phyloP scores from a whole-genome alignment of 2,888 invertebrate species.

The Epinotia nisella region DNA sequence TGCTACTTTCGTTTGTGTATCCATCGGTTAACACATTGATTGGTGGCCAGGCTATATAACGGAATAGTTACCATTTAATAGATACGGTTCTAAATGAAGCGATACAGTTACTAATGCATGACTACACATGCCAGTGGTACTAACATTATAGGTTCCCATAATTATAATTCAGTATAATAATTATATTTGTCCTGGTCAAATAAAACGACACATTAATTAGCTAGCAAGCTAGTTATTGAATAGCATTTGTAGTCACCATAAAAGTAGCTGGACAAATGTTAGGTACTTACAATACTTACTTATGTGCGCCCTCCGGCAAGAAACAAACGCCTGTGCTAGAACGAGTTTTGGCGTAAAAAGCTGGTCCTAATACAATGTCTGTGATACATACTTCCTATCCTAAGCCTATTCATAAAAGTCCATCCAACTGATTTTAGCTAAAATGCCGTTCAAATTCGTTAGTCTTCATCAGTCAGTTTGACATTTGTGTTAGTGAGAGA shows the following conservation, averaged over 20 bases:
- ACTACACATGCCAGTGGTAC: background rate
- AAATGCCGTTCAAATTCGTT: no score
- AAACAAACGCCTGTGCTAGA: slow-evolving; percentile 4
- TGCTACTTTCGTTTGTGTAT: no score
- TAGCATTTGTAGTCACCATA: slow-evolving; percentile 11
- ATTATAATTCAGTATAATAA: background rate
- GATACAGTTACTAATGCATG: no score
- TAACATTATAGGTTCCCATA: background rate
- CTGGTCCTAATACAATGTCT: background rate
- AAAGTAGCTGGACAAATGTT: background rate
- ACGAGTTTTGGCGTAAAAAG: slow-evolving; percentile 14
- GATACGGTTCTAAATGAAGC: no score
- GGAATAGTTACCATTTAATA: no score
- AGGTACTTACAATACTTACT: no score
- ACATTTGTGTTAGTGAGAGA: no score
- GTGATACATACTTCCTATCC: background rate
- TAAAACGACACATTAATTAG: slow-evolving; percentile 9
- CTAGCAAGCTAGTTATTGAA: background rate
- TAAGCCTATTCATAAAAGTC: no score
- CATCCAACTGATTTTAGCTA: no score
- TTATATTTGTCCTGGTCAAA: background rate
- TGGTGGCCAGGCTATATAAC: no score
- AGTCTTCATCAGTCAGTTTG: no score
- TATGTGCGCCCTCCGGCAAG: slow-evolving; percentile 5
- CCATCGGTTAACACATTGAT: no score